Percentiles rank a stretch among this genome's conserved stretches.
phyloP scores from a whole-genome alignment of 2,888 invertebrate genomes.

The Platycheirus albimanus region DNA sequence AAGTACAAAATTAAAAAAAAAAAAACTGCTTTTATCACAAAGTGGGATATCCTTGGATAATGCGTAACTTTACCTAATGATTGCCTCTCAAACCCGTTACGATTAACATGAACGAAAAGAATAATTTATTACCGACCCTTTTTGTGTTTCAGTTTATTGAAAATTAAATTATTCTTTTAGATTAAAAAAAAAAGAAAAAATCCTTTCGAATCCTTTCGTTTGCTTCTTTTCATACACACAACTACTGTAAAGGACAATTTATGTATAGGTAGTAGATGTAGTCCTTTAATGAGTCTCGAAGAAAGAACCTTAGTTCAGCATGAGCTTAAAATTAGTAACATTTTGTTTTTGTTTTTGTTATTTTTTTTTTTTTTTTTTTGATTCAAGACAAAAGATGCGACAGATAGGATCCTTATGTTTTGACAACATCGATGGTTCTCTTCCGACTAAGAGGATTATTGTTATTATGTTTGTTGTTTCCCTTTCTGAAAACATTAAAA shows the following conservation, averaged over 20 bases:
- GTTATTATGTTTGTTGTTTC: too few species aligned
- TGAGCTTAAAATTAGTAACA: not conserved
- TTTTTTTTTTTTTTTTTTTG: not conserved
- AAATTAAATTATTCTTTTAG: too few species aligned
- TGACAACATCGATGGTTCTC: conserved; percentile 5
- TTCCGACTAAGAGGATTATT: conserved; percentile 32
- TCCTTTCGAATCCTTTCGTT: conserved; percentile 9
- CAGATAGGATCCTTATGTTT: conserved; percentile 15
- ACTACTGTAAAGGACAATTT: conserved; percentile 5
- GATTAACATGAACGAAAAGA: conserved; percentile 21
- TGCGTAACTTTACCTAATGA: not conserved
- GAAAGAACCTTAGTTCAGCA: conserved; percentile 7
- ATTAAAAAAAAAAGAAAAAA: too few species aligned
- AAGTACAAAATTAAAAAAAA: too few species aligned
- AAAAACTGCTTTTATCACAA: too few species aligned
- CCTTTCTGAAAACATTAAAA: too few species aligned
- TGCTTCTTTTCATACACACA: not conserved
- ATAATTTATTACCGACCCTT: conserved; percentile 13
- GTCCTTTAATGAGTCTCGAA: conserved; percentile 28
- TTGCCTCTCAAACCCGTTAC: conserved; percentile 27
- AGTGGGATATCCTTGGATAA: too few species aligned
- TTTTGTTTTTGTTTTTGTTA: not conserved
- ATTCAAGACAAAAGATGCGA: conserved; percentile 27
- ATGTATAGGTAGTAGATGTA: too few species aligned
- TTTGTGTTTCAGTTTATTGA: conserved; percentile 15